Conservation (phyloP, 2,797 vertebrate genomes). For the Lophius americanus region DNA sequence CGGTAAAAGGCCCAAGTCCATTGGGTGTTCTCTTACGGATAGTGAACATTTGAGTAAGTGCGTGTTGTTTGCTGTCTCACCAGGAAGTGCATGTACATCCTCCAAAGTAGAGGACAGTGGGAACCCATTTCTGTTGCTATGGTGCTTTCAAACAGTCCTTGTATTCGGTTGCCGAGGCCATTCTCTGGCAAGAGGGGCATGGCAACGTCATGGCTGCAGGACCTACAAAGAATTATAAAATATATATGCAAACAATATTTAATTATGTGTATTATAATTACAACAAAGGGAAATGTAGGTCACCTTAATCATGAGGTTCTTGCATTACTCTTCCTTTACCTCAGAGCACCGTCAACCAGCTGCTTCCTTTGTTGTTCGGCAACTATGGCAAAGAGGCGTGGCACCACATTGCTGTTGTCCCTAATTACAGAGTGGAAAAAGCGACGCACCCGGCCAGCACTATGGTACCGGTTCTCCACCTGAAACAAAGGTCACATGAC, state of each 20-base stretch:
- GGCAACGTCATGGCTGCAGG: constrained; percentile 54
- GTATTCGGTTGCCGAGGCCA: constrained; percentile 91
- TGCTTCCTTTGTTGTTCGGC: constrained; percentile 91
- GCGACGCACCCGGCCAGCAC: constrained; percentile 86
- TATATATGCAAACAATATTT: neutral
- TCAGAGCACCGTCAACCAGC: constrained; percentile 86
- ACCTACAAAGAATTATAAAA: constrained; percentile 51
- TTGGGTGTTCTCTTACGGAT: neutral
- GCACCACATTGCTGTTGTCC: constrained; percentile 80
- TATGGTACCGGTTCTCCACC: constrained; percentile 88
- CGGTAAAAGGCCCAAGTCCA: neutral
- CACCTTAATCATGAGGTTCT: too few species aligned
- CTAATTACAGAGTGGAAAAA: constrained; percentile 88
- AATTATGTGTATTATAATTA: neutral
- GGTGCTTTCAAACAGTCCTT: constrained; percentile 88
- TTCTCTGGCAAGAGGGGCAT: constrained; percentile 86
- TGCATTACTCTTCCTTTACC: constrained; percentile 73
- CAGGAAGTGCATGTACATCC: constrained; percentile 93
- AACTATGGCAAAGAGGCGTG: constrained; percentile 90
- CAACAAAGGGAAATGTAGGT: too few species aligned
- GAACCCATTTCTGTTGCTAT: constrained; percentile 82
- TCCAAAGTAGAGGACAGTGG: constrained; percentile 93
- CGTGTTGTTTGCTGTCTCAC: constrained; percentile 74
- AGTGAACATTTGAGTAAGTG: constrained; percentile 1
- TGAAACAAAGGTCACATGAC: constrained; percentile 40